These are phyloP conservation scores for Bibio marci DNA, from an alignment of 2,888 invertebrate genomes.

Conservation along the genomic window DNA sequence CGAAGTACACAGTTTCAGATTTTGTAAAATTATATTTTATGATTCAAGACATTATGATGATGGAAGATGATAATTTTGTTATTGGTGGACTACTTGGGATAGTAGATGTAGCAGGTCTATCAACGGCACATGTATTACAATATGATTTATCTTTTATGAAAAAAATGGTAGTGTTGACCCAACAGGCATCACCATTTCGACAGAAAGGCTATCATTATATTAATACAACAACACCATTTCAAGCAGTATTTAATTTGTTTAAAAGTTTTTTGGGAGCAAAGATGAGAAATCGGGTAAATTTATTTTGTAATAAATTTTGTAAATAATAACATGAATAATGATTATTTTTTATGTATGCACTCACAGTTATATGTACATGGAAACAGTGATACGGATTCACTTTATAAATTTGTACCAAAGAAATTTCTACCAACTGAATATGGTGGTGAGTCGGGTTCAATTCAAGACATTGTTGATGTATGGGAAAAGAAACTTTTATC, in stretches of 20 bases:
- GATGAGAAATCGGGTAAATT: constrained; percentile 35
- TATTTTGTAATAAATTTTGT: not conserved
- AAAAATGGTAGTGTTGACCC: constrained; percentile 34
- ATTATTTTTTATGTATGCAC: not conserved
- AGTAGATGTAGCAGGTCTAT: constrained; percentile 36
- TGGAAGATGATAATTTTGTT: constrained; percentile 42
- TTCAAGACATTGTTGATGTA: constrained; percentile 19
- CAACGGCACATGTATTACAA: constrained; percentile 35
- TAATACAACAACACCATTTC: constrained; percentile 40
- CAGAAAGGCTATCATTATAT: constrained; percentile 39
- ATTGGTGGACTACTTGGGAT: constrained; percentile 34
- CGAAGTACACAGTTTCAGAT: constrained; percentile 29
- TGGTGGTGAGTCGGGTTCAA: constrained; percentile 39
- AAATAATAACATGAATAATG: not conserved
- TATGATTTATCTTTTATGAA: constrained; percentile 40
- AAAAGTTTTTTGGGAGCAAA: constrained; percentile 42
- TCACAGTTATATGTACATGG: constrained; percentile 35
- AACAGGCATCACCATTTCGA: constrained; percentile 42
- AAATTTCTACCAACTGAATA: constrained; percentile 43
- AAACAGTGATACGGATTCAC: constrained; percentile 33
- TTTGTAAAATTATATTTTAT: constrained; percentile 35
- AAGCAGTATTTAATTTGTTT: constrained; percentile 37
- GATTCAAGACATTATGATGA: constrained; percentile 37
- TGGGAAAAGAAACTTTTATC: constrained; percentile 23
- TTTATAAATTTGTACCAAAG: constrained; percentile 38